Percentiles rank a stretch among this genome's conserved stretches.
These are phyloP conservation scores for Rhaphigaster nebulosa DNA, from an alignment of 2,888 invertebrate species.

Conservation along the genomic window DNA sequence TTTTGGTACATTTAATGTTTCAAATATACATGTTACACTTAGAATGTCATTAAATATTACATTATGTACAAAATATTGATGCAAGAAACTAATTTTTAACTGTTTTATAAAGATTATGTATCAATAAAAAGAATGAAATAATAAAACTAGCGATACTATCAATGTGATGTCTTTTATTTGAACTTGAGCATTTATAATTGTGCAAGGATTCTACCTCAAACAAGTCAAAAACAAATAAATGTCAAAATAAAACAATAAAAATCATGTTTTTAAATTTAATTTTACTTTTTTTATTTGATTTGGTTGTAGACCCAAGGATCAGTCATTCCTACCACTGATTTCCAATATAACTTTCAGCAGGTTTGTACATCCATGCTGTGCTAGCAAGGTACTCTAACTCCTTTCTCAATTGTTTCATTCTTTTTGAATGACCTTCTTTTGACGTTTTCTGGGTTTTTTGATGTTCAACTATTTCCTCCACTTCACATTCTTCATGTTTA, in stretches of 20 bases:
- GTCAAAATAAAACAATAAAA: neutral
- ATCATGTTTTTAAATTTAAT: neutral
- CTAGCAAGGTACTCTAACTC: conserved; percentile 12
- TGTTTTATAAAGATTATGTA: neutral
- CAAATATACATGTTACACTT: neutral
- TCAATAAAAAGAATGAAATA: neutral
- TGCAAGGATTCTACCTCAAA: neutral
- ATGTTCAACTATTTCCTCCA: neutral
- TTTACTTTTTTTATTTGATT: neutral
- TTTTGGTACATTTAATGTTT: neutral
- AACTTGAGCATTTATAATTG: neutral
- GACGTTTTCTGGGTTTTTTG: conserved; percentile 34
- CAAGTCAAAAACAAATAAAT: neutral
- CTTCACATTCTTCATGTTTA: conserved; percentile 36
- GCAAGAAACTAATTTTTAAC: neutral
- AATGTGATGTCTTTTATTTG: neutral
- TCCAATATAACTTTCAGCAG: conserved; percentile 37
- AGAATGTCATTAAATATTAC: neutral
- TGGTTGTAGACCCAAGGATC: neutral
- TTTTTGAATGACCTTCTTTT: conserved; percentile 17
- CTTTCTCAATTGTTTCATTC: conserved; percentile 27
- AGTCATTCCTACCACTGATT: neutral
- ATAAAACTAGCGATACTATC: neutral
- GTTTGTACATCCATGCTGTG: conserved; percentile 36
- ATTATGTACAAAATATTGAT: neutral